A percentile compares a stretch with the other conserved stretches of the same genome.
phyloP scores from a whole-genome alignment of 2,888 invertebrate genomes.

The Meiosimyza decipiens region DNA sequence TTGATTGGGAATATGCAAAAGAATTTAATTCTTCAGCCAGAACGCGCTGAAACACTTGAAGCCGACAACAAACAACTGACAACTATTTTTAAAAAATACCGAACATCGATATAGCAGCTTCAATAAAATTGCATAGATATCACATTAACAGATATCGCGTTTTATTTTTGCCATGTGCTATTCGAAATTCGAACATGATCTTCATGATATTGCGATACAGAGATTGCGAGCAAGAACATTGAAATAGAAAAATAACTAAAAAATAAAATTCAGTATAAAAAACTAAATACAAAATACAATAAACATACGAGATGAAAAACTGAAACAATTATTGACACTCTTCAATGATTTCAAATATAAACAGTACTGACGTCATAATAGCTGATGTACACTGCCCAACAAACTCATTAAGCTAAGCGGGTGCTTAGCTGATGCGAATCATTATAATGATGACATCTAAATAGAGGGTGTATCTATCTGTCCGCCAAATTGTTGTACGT shows the following conservation, averaged over 20 bases:
- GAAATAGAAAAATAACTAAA: conserved; percentile 1
- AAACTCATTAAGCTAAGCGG: neutral
- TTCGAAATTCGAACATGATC: conserved; percentile 34
- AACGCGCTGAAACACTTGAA: conserved; percentile 29
- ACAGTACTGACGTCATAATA: conserved; percentile 20
- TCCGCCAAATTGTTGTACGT: neutral
- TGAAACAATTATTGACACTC: neutral
- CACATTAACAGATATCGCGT: neutral
- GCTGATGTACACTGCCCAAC: neutral
- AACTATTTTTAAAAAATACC: conserved; percentile 37
- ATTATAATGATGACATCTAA: too few relatives aligned
- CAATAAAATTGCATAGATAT: conserved; percentile 26
- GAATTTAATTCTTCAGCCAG: neutral
- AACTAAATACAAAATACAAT: neutral
- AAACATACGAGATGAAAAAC: too few relatives aligned
- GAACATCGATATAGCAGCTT: conserved; percentile 5
- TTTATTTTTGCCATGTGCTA: neutral
- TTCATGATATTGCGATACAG: conserved; percentile 36
- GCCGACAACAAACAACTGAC: conserved; percentile 39
- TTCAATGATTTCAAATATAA: conserved; percentile 14
- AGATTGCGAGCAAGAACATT: neutral
- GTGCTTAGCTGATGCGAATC: neutral
- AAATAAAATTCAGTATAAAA: neutral
- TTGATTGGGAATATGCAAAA: neutral
- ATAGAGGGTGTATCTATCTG: too few relatives aligned